phyloP scores from a whole-genome alignment of 2,113 vertebrate genomes.

The Corythoichthys haematopterus region DNA sequence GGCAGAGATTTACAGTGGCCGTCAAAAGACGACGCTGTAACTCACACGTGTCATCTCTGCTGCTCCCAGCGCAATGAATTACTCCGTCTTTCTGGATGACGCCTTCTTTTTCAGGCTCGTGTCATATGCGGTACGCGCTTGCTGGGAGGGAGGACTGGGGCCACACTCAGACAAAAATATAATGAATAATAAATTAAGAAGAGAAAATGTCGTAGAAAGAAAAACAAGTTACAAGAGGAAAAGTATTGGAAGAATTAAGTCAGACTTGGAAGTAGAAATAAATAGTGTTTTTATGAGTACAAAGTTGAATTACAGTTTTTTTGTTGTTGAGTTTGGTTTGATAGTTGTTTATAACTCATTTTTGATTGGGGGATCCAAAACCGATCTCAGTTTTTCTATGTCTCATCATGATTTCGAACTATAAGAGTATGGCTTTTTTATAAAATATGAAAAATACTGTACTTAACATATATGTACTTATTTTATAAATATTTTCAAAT shows the following conservation, averaged over 20 bases:
- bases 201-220: not conserved
- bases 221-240: not conserved
- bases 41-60: slow-evolving; percentile 15
- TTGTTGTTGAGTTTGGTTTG: no score
- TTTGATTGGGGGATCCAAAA: no score
- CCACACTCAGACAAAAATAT: not conserved
- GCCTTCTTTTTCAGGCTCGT: not conserved
- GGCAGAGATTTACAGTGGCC: slow-evolving; percentile 35
- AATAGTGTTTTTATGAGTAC: not conserved
- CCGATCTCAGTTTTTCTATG: no score
- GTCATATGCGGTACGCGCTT: not conserved
- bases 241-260: not conserved
- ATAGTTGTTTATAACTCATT: no score
- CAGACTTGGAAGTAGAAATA: not conserved
- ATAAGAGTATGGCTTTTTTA: no score
- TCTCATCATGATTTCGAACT: no score
- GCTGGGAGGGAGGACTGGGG: not conserved
- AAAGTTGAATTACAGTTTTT: not conserved
- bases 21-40: slow-evolving; percentile 34
- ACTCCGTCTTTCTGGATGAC: not conserved
- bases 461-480: no score
- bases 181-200: not conserved
- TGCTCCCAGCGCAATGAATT: not conserved
- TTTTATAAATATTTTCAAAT: no score
- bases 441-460: no score